Percentiles rank a stretch among this genome's conserved stretches.
Conservation (phyloP, 2,888 invertebrate species). For the Polylopha cassiicola region DNA sequence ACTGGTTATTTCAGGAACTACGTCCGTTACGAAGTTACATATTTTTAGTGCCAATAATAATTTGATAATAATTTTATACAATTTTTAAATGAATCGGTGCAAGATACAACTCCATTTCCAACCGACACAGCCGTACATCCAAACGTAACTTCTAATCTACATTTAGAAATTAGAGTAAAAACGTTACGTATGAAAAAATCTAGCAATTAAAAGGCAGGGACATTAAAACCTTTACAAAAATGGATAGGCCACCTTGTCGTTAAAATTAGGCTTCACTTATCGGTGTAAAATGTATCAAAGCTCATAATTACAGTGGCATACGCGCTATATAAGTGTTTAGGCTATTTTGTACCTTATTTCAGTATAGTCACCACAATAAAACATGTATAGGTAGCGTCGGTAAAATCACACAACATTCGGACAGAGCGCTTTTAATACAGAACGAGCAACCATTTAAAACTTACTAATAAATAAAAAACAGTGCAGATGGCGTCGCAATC, state of each 20-base stretch:
- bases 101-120: no score
- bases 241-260: constrained; percentile 36
- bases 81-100: no score
- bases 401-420: constrained; percentile 23
- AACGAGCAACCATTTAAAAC: no score
- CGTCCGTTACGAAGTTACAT: no score
- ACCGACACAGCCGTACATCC: constrained; percentile 5
- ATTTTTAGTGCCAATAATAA: no score
- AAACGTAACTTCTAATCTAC: constrained; percentile 30
- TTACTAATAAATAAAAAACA: no score
- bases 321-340: constrained; percentile 45
- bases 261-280: constrained; percentile 29
- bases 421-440: no score
- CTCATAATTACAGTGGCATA: constrained; percentile 34
- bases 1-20: no score
- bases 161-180: constrained; percentile 53
- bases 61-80: no score
- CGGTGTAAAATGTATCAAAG: constrained; percentile 39
- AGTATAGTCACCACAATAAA: constrained; percentile 32
- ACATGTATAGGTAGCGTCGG: constrained; percentile 27
- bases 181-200: constrained; percentile 59
- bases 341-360: constrained; percentile 60
- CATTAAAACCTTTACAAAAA: constrained; percentile 26
- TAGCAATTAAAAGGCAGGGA: constrained; percentile 43
- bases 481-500: no score